Percentiles rank a stretch among this genome's conserved stretches.
phyloP scores from a whole-genome alignment of 1,140 invertebrate species.

The Andrena cerasifolii region DNA sequence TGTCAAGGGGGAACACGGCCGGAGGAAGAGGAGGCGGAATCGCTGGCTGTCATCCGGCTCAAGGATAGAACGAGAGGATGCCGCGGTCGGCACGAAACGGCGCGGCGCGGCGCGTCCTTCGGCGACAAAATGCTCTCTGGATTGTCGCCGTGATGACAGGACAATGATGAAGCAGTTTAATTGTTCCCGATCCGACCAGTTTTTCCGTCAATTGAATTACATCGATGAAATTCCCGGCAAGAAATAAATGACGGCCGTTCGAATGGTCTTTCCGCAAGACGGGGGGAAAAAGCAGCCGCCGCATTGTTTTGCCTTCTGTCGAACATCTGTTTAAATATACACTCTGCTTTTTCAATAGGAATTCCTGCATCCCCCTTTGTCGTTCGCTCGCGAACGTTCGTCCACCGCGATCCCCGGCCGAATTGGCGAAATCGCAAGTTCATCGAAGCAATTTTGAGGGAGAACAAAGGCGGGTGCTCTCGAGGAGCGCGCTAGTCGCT shows the following conservation, averaged over 20 bases:
- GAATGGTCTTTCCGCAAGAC: not conserved
- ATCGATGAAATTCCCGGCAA: slow-evolving; percentile 34
- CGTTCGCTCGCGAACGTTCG: too few relatives aligned
- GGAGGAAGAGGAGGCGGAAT: not conserved
- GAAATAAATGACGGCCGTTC: slow-evolving; percentile 8
- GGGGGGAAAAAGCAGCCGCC: not conserved
- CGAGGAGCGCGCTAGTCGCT: not conserved
- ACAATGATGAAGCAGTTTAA: slow-evolving; percentile 48
- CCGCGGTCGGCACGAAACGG: not conserved
- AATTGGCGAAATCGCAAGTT: too few relatives aligned
- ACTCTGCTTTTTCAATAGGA: not conserved
- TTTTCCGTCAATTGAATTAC: slow-evolving; percentile 43
- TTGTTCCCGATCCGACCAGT: slow-evolving; percentile 39
- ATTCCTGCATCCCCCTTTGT: not conserved
- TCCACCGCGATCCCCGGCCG: too few relatives aligned
- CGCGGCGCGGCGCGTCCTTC: slow-evolving; percentile 33
- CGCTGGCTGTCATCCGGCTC: not conserved
- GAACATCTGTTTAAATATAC: not conserved
- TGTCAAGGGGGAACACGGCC: not conserved
- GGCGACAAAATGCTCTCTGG: slow-evolving; percentile 21
- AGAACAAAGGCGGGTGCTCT: not conserved
- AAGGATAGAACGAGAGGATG: not conserved
- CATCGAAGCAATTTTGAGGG: not conserved
- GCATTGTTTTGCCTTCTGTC: not conserved
- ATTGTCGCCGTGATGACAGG: slow-evolving; percentile 34